Evolutionary conservation across 2,888 invertebrate genomes (phyloP).

Genomic region (Spodoptera littoralis): DNA sequence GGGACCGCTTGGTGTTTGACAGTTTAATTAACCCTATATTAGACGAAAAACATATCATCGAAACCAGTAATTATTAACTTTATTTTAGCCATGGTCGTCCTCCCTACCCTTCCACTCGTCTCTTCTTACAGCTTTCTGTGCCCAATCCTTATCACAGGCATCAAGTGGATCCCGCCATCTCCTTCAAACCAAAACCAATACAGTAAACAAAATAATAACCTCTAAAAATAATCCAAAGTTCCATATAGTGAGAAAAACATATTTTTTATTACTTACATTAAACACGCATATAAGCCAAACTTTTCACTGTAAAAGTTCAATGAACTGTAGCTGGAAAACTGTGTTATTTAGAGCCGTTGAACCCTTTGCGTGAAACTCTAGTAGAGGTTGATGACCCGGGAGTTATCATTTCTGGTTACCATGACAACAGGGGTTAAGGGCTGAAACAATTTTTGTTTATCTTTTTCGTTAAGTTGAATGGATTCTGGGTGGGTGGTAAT

Average conservation of each 20-base stretch:
- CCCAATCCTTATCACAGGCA: no score
- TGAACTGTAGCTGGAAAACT: constrained; percentile 44
- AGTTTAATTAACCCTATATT: no score
- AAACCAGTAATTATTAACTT: no score
- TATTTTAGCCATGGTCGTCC: no score
- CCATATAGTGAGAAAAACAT: constrained; percentile 14
- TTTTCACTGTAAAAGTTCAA: constrained; percentile 44
- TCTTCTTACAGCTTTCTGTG: no score
- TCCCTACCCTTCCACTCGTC: no score
- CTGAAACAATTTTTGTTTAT: constrained; percentile 25
- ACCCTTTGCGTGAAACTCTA: constrained; percentile 35
- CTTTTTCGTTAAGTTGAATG: constrained; percentile 5
- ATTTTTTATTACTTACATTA: constrained; percentile 9
- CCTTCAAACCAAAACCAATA: neutral
- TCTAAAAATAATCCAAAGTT: constrained; percentile 12
- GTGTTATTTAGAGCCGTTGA: constrained; percentile 54
- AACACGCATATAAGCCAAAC: constrained; percentile 18
- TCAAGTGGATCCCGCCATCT: no score
- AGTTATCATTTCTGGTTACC: constrained; percentile 48
- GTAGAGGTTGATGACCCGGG: constrained; percentile 42
- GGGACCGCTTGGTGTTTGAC: no score
- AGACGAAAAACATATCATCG: no score
- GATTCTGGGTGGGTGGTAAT: neutral
- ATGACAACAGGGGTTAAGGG: constrained; percentile 35
- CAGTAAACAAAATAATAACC: constrained; percentile 19